Conservation (phyloP, 64 coral and sea anemone species). For the Orbicella faveolata region DNA sequence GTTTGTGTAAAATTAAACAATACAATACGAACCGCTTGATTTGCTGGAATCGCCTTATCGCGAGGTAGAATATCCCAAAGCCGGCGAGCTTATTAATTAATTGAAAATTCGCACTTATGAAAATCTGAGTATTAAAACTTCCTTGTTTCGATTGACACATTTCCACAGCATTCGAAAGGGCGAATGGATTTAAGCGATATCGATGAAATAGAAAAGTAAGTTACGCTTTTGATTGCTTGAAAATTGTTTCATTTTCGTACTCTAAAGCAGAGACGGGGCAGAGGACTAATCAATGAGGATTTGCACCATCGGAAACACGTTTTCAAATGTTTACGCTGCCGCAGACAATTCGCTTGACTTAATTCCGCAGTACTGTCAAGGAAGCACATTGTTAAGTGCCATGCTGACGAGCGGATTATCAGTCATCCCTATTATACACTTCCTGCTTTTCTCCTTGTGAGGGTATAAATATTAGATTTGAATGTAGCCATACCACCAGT, state of each 20-base stretch:
- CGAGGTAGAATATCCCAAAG: neutral
- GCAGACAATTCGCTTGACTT: neutral
- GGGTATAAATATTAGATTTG: too few relatives aligned
- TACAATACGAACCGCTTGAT: slow-evolving; percentile 3
- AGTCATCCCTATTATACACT: too few relatives aligned
- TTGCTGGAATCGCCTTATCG: neutral
- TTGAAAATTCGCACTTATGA: neutral
- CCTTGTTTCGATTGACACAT: too few relatives aligned
- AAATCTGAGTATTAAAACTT: neutral
- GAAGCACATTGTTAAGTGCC: too few relatives aligned
- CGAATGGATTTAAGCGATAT: too few relatives aligned
- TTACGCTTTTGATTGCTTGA: neutral
- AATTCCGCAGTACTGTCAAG: too few relatives aligned
- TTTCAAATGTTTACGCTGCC: slow-evolving; percentile 9
- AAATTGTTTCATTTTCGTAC: neutral
- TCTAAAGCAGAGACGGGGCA: neutral
- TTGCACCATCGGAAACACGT: slow-evolving; percentile 1
- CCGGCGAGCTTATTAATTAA: too few relatives aligned
- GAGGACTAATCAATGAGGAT: slow-evolving; percentile 8
- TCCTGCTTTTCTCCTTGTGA: too few relatives aligned
- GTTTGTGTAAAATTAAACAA: slow-evolving; percentile 15
- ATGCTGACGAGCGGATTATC: too few relatives aligned
- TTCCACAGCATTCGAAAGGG: too few relatives aligned
- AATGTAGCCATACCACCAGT: neutral
- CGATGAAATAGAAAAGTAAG: neutral